A percentile compares a stretch with the other conserved stretches of the same genome.
Conservation (phyloP, 2,113 vertebrate genomes). For the Channa argus region DNA sequence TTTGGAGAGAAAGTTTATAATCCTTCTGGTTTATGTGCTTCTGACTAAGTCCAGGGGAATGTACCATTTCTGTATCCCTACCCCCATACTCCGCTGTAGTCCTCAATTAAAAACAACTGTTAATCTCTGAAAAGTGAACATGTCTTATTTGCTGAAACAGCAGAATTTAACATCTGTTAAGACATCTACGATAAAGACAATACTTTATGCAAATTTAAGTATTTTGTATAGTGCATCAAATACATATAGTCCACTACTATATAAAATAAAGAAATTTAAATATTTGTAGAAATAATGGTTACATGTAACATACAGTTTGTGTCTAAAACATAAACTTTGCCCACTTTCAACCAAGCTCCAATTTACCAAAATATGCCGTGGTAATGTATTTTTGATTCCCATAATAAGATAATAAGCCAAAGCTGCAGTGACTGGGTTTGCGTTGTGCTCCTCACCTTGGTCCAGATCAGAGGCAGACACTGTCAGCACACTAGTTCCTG, state of each 20-base stretch:
- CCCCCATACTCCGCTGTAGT: conserved; percentile 35
- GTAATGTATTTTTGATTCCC: background rate
- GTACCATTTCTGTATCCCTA: conserved; percentile 33
- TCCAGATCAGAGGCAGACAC: conserved; percentile 90
- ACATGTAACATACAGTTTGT: background rate
- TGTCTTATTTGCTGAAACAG: conserved; percentile 9
- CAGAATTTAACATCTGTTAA: background rate
- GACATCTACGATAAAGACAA: background rate
- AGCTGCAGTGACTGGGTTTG: background rate
- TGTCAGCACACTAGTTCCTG: conserved; percentile 87
- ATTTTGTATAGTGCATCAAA: too few relatives aligned
- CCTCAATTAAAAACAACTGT: conserved; percentile 77
- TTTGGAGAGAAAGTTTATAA: conserved; percentile 81
- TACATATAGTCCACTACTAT: too few relatives aligned
- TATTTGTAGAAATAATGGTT: background rate
- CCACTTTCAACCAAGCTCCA: background rate
- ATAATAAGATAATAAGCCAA: background rate
- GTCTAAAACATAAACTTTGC: background rate
- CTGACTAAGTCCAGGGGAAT: conserved; percentile 80
- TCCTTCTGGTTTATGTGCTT: conserved; percentile 81
- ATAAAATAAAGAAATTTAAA: conserved; percentile 1
- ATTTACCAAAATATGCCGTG: background rate
- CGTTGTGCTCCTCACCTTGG: conserved; percentile 84
- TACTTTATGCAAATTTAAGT: too few relatives aligned
- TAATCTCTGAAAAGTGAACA: conserved; percentile 47